Conservation (phyloP, 2,888 invertebrate genomes). For the Dasypogon diadema region DNA sequence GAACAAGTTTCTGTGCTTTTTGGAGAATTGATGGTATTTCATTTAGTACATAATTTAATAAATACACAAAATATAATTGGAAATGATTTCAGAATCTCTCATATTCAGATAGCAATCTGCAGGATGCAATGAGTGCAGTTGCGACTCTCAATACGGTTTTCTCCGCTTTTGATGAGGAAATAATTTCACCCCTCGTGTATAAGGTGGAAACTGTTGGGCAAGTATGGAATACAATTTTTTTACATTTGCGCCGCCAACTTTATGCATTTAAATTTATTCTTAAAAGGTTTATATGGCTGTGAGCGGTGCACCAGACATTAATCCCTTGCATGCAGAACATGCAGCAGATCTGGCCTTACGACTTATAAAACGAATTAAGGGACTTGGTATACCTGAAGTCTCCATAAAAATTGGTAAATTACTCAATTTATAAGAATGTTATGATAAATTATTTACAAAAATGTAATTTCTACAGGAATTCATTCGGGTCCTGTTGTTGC, state of each 20-base stretch:
- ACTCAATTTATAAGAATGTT: background rate
- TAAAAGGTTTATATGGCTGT: constrained; percentile 85
- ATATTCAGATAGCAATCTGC: constrained; percentile 60
- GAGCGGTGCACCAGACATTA: constrained; percentile 86
- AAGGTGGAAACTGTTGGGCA: constrained; percentile 96
- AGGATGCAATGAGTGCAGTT: constrained; percentile 82
- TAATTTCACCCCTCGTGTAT: constrained; percentile 87
- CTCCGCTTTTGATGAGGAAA: constrained; percentile 84
- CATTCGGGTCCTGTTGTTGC: constrained; percentile 91
- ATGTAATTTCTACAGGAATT: constrained; percentile 71
- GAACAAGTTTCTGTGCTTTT: constrained; percentile 69
- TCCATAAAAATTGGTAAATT: constrained; percentile 75
- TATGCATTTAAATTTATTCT: constrained; percentile 9
- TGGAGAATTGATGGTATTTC: constrained; percentile 63
- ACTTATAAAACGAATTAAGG: constrained; percentile 77
- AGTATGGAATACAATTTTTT: constrained; percentile 64
- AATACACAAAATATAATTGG: background rate
- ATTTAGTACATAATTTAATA: background rate
- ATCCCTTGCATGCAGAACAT: constrained; percentile 79
- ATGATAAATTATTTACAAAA: background rate
- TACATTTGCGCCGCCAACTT: too few relatives aligned
- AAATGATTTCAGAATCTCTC: constrained; percentile 50
- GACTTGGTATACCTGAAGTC: constrained; percentile 74
- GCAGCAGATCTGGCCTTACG: constrained; percentile 84
- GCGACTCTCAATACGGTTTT: constrained; percentile 88